Evolutionary conservation across 2,888 invertebrate genomes (phyloP).

Genomic region (Adineta ricciae): DNA sequence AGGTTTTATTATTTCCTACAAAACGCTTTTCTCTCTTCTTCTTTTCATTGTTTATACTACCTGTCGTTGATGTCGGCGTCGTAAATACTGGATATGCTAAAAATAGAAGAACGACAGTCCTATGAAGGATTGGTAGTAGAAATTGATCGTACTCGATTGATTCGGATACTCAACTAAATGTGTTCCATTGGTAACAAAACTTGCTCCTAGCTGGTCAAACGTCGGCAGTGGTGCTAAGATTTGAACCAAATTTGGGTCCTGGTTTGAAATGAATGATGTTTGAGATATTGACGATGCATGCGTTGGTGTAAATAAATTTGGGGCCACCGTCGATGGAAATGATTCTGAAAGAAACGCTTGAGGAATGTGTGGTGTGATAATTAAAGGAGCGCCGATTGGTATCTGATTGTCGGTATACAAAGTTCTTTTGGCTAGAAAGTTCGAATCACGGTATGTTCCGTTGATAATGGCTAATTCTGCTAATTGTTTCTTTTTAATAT

Average conservation of each 20-base stretch:
- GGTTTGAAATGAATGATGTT: not conserved
- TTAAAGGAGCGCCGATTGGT: not conserved
- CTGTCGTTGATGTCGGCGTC: not conserved
- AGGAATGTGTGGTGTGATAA: not conserved
- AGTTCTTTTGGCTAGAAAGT: not conserved
- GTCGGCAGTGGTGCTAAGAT: not conserved
- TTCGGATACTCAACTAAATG: not conserved
- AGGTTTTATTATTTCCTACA: too few species aligned
- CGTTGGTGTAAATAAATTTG: not conserved
- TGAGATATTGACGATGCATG: not conserved
- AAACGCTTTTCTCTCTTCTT: too few species aligned
- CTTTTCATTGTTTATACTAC: too few species aligned
- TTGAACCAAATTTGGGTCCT: not conserved
- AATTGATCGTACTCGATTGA: not conserved
- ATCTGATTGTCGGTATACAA: not conserved
- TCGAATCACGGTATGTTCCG: conserved; percentile 67
- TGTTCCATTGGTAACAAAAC: not conserved
- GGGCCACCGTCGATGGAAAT: not conserved
- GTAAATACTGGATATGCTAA: not conserved
- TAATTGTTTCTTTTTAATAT: conserved; percentile 94
- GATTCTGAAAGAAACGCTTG: not conserved
- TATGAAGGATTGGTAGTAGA: too few species aligned
- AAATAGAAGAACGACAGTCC: not conserved
- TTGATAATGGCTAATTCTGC: conserved; percentile 99
- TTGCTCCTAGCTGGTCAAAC: not conserved